Evolutionary conservation across 2,888 invertebrate genomes (phyloP).

Genomic region (Apodemia mormo): DNA sequence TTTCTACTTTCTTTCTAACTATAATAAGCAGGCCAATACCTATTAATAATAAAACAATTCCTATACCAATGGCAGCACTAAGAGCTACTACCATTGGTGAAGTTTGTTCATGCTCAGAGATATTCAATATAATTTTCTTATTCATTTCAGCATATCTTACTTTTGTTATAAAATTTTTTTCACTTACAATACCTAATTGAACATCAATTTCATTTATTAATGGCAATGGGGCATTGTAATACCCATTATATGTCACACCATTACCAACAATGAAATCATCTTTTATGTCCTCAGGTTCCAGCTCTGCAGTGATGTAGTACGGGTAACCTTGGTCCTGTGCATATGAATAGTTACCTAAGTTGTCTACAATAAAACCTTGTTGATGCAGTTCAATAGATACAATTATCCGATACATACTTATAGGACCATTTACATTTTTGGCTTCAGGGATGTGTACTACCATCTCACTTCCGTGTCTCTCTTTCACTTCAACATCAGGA

Average conservation of each 20-base stretch:
- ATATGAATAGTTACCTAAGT: conserved; percentile 84
- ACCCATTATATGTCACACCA: conserved; percentile 86
- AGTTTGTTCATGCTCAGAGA: conserved; percentile 71
- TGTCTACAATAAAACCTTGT: conserved; percentile 83
- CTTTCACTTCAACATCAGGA: conserved; percentile 83
- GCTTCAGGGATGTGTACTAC: conserved; percentile 85
- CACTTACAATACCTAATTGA: conserved; percentile 87
- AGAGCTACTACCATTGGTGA: conserved; percentile 76
- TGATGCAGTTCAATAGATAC: conserved; percentile 85
- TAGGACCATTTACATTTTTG: conserved; percentile 89
- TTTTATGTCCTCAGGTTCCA: conserved; percentile 84
- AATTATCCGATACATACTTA: conserved; percentile 87
- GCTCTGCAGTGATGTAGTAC: conserved; percentile 92
- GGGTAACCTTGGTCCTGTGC: conserved; percentile 85
- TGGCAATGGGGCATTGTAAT: conserved; percentile 88
- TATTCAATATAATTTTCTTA: conserved; percentile 76
- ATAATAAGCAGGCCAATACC: conserved; percentile 84
- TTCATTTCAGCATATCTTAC: conserved; percentile 84
- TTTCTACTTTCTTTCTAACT: conserved; percentile 71
- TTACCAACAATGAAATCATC: conserved; percentile 90
- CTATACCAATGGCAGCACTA: conserved; percentile 85
- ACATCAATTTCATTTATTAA: conserved; percentile 84
- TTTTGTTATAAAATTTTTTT: conserved; percentile 84
- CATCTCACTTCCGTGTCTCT: conserved; percentile 83
- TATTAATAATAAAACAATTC: conserved; percentile 85